phyloP scores from a whole-genome alignment of 1,140 invertebrate species.

The Mya arenaria region DNA sequence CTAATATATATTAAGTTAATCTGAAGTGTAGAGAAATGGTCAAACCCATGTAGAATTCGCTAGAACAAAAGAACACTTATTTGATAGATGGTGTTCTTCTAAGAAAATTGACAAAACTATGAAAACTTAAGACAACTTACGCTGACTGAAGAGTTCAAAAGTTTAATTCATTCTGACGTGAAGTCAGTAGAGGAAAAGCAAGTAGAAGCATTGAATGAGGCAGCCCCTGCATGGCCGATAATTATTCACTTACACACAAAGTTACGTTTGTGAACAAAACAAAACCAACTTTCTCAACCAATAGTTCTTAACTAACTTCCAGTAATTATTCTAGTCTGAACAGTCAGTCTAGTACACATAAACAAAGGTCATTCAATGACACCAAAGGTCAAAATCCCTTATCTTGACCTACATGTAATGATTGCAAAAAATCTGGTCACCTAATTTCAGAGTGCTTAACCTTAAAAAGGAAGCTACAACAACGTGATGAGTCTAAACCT shows the following conservation, averaged over 20 bases:
- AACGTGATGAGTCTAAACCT: constrained; percentile 18
- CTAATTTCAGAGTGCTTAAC: constrained; percentile 18
- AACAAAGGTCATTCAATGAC: neutral
- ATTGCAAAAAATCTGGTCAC: constrained; percentile 13
- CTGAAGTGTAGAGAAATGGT: too few species aligned
- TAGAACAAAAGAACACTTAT: too few species aligned
- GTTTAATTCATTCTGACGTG: too few species aligned
- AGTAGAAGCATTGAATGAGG: neutral
- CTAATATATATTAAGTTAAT: too few species aligned
- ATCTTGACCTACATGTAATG: constrained; percentile 1
- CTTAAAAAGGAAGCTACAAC: constrained; percentile 17
- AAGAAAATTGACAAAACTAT: too few species aligned
- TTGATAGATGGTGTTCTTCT: too few species aligned
- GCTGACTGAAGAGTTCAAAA: too few species aligned
- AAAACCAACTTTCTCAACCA: constrained; percentile 3
- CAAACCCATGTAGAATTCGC: too few species aligned
- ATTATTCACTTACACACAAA: constrained; percentile 14
- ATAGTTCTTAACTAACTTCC: neutral
- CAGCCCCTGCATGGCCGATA: constrained; percentile 8
- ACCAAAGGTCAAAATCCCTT: constrained; percentile 31
- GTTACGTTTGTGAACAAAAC: neutral
- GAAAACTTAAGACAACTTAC: too few species aligned
- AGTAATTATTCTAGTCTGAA: neutral
- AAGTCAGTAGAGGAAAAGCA: too few species aligned
- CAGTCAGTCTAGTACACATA: neutral